These are phyloP conservation scores for Peucedramus taeniatus DNA, from an alignment of 2,113 vertebrate genomes.

Conservation along the genomic window DNA sequence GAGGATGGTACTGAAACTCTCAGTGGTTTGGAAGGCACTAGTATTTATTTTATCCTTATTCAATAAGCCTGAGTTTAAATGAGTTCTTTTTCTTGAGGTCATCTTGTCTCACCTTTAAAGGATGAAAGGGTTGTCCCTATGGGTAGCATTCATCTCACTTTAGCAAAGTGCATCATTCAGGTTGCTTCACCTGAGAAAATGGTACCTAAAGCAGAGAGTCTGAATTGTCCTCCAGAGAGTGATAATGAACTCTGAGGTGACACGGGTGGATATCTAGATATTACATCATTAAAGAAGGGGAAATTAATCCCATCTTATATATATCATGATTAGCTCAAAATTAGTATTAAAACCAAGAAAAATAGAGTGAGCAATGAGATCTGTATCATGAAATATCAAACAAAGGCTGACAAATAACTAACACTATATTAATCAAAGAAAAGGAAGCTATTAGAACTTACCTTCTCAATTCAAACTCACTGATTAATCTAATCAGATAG, in stretches of 20 bases:
- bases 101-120: not conserved
- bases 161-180: not conserved
- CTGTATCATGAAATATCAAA: not conserved
- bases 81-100: not conserved
- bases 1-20: not conserved
- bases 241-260: not conserved
- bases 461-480: not conserved
- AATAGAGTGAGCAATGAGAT: not conserved
- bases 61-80: not conserved
- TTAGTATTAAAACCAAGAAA: conserved; percentile 3
- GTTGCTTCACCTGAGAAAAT: conserved; percentile 16
- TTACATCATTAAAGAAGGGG: not conserved
- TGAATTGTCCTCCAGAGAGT: conserved; percentile 22
- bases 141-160: not conserved
- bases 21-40: not conserved
- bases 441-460: not conserved
- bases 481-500: not conserved
- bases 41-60: not conserved
- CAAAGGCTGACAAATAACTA: not conserved
- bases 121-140: not conserved
- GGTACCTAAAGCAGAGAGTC: not conserved
- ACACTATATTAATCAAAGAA: not conserved
- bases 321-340: not conserved
- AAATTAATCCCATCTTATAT: not conserved
- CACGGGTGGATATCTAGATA: not conserved